These are phyloP conservation scores for Centroberyx gerrardi DNA, from an alignment of 2,797 vertebrate species.

Conservation along the genomic window DNA sequence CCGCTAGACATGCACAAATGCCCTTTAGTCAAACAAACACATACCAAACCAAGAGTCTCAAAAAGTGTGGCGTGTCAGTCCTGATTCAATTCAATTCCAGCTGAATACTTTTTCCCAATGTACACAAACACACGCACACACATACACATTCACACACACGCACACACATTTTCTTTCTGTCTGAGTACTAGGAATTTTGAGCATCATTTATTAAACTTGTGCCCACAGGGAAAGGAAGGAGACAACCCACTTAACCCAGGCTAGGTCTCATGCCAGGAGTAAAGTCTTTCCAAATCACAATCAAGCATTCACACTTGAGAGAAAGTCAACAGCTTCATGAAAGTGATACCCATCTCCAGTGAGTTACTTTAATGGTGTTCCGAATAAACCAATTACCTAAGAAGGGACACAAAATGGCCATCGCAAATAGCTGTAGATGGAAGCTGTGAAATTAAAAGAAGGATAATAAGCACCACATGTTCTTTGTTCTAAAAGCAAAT, in stretches of 20 bases:
- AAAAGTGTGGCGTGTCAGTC: conserved; percentile 52
- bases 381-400: conserved; percentile 36
- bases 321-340: conserved; percentile 38
- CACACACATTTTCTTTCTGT: not conserved
- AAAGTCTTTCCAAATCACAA: conserved; percentile 57
- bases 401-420: conserved; percentile 23
- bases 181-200: conserved; percentile 20
- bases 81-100: conserved; percentile 54
- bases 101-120: conserved; percentile 29
- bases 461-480: not conserved
- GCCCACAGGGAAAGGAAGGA: conserved; percentile 41
- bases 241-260: conserved; percentile 51
- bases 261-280: conserved; percentile 39
- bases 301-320: conserved; percentile 48
- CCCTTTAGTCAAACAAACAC: conserved; percentile 36
- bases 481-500: not conserved
- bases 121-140: conserved; percentile 25
- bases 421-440: conserved; percentile 31
- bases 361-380: conserved; percentile 30
- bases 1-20: conserved; percentile 13
- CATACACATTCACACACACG: conserved; percentile 5
- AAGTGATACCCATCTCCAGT: conserved; percentile 28
- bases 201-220: conserved; percentile 72
- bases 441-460: conserved; percentile 10
- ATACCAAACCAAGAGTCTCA: conserved; percentile 20